phyloP scores from a whole-genome alignment of 2,797 vertebrate genomes.

The Pantherophis alleghaniensis region DNA sequence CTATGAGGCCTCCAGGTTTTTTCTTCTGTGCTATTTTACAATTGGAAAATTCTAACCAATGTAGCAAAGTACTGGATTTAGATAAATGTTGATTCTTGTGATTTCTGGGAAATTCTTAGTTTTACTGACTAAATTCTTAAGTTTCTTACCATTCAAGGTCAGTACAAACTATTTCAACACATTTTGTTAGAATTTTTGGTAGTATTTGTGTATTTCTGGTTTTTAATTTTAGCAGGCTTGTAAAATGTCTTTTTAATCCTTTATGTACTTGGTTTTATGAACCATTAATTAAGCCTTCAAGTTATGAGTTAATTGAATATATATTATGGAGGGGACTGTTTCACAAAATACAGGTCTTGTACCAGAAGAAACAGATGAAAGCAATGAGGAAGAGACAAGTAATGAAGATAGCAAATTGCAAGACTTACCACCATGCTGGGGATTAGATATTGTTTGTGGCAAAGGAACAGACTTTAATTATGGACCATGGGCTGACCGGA shows the following conservation, averaged over 20 bases:
- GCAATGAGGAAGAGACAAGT: slow-evolving; percentile 80
- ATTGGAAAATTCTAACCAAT: not conserved
- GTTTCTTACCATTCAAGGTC: not conserved
- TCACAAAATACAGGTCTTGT: slow-evolving; percentile 82
- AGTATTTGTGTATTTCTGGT: not conserved
- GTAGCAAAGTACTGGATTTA: not conserved
- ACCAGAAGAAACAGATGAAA: slow-evolving; percentile 86
- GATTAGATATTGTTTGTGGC: slow-evolving; percentile 96
- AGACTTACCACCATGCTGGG: slow-evolving; percentile 96
- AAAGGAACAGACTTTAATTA: slow-evolving; percentile 99
- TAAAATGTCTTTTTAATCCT: not conserved
- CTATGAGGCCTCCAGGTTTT: not conserved
- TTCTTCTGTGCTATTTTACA: not conserved
- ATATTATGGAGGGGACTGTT: slow-evolving; percentile 15
- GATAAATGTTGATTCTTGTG: not conserved
- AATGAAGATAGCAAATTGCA: slow-evolving; percentile 90
- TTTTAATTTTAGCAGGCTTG: not conserved
- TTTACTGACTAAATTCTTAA: not conserved
- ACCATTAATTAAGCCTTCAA: slow-evolving; percentile 38
- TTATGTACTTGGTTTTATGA: slow-evolving; percentile 4
- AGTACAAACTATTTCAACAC: not conserved
- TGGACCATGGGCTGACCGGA: slow-evolving; percentile 95
- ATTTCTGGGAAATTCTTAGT: not conserved
- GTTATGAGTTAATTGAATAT: slow-evolving; percentile 21
- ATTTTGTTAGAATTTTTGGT: not conserved